Percentiles rank a stretch among this genome's conserved stretches.
phyloP scores from a whole-genome alignment of 2,113 vertebrate species.

The Brachirus orientalis region DNA sequence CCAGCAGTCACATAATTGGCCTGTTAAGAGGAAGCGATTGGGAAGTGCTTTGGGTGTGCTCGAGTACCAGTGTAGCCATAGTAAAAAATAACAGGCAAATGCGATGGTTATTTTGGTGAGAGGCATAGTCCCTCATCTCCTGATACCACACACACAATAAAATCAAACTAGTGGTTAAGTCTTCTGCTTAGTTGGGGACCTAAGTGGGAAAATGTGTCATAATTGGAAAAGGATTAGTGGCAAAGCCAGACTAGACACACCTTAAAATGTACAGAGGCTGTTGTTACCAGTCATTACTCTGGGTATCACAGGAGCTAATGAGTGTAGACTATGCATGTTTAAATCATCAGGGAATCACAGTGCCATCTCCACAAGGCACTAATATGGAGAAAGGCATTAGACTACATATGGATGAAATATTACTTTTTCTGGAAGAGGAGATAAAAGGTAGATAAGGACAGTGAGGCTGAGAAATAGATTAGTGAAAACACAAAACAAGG shows the following conservation, averaged over 20 bases:
- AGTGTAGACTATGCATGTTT: slow-evolving; percentile 11
- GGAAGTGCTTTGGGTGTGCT: slow-evolving; percentile 26
- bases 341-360: slow-evolving; percentile 31
- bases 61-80: slow-evolving; percentile 19
- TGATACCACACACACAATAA: not conserved
- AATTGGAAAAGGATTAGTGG: not conserved
- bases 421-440: slow-evolving; percentile 14
- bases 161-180: not conserved
- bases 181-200: not conserved
- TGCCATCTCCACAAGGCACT: slow-evolving; percentile 24
- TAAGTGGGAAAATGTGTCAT: not conserved
- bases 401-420: slow-evolving; percentile 31
- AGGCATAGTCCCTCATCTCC: not conserved
- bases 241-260: not conserved
- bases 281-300: slow-evolving; percentile 2
- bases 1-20: slow-evolving; percentile 81
- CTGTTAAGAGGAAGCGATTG: slow-evolving; percentile 69
- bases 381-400: slow-evolving; percentile 29
- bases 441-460: slow-evolving; percentile 2
- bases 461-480: not conserved
- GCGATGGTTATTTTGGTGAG: slow-evolving; percentile 8
- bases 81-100: slow-evolving; percentile 41
- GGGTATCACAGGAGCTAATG: slow-evolving; percentile 3
- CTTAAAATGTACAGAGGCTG: slow-evolving; percentile 5
- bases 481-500: slow-evolving; percentile 17